Base-by-base conservation (phyloP, 2,113 vertebrate genomes). In the Upupa epops region DNA sequence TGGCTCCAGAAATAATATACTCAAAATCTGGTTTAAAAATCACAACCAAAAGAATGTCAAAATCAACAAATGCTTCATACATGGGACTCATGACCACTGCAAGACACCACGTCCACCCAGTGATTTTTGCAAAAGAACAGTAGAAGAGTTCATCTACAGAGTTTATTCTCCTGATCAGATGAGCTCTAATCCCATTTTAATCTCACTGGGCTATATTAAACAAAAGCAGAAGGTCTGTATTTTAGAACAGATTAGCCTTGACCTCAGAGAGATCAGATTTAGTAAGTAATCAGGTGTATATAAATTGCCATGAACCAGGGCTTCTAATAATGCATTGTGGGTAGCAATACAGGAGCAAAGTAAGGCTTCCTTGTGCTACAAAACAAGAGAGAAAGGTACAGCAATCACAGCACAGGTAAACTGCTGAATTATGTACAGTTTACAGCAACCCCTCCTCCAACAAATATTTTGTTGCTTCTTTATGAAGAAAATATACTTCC, bases 141-240 rank as follows among this genome's bases (percentile, higher is more conserved):
- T 77, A 68, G 80, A 75, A 79, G 69, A 56, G 63, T 89, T 95
- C 73, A 59, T 87, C 66, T 84, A 51, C 77, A 85, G 80, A 84
- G 71, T 70, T 83, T 95, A 79, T 90, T 95, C 75, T 89, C 76
- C 76, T 2, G 0, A 63, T 88, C 72, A 87, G 86, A 94, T 95
- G 93, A 95, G 34, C 77, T 80, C 60, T 96, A 97, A 97, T 97
- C 95, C 79, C 86, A 93, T 90, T 96, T 96, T 95, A 97, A 96
- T 96, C 96, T 95, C 91, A 84, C 79, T 61, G 76, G 81, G 88
- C 96, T 96, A 97, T 96, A 96, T 95, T 87, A 96, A 94, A 96
- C 92, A 94, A 95, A 93, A 91, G 94, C 94, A 95, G 96, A 96
- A 94, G 90, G 70, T 86, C 96, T 96, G 66, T 76, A 85, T 89